Evolutionary conservation across 2,888 invertebrate species (phyloP), one percentile per base, ranked within the genome.

Genomic region (Copidosoma aretas): DNA sequence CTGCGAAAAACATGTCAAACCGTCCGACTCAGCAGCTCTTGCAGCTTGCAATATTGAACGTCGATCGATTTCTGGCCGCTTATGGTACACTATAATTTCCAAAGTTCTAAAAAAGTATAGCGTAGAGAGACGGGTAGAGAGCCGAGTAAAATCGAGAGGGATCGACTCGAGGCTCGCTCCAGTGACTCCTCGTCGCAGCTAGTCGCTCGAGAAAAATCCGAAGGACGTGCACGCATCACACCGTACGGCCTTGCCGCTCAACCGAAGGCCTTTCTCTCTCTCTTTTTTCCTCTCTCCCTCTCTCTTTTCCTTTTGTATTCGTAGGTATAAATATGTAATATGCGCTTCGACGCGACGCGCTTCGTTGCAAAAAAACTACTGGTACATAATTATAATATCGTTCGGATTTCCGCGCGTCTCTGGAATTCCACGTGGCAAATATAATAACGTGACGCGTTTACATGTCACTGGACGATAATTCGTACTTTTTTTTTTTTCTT

Each of bases 221-320:
- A 69, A 65, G 64, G 57, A 68, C 57, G 52, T 60, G 62, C 59
- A 43, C 53, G 49, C 49, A 46, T 39, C 39, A 43, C 52, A 41
- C 32, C n/a, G 21, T 51, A 43, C 60, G 57, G 54, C 64, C 64
- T 69, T 61, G 64, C 19, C n/a, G 64, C 41, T 56, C 56, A 64
- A 69, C 52, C 64, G 64, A 61, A 61, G 58, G 57, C 46, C 56
- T 46, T 43, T 41, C 10, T 46, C 43, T 17, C 63, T 24, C 17
- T 49, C 52, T 63, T 24, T 54, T 24, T 22, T 58, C 10, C 21
- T 46, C 12, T 46, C 12, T 46, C 43, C 14, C 63, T 24, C 17
- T 49, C 52, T 63, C 39, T 54, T 24, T 22, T 58, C 10, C 21
- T 46, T 17, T 46, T 17, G n/a, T n/a, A n/a, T n/a, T n/a, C n/a